Percentiles rank a stretch among this genome's conserved stretches.
phyloP scores from a whole-genome alignment of 53 echinoderm and acorn worm species.

The Holothuria scabra region DNA sequence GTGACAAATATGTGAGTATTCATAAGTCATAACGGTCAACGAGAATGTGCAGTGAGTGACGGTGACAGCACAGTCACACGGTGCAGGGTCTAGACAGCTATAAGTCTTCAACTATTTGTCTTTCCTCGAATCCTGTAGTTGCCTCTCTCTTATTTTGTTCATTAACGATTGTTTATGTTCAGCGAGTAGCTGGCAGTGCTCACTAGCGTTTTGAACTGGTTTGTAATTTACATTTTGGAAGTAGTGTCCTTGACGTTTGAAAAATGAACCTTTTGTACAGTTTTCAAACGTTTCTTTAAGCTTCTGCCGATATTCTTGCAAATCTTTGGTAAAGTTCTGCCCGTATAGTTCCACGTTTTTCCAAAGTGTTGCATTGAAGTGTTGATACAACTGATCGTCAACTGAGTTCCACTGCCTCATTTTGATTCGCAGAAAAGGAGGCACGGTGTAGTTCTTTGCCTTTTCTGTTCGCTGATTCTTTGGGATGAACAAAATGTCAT shows the following conservation, averaged over 20 bases:
- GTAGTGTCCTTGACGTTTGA: conserved; percentile 63
- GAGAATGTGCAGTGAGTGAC: too few relatives aligned
- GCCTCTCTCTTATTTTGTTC: not conserved
- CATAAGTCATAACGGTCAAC: too few relatives aligned
- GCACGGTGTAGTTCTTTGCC: conserved; percentile 11
- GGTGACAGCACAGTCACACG: too few relatives aligned
- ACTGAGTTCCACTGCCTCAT: conserved; percentile 79
- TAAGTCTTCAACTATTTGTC: too few relatives aligned
- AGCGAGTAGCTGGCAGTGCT: conserved; percentile 51
- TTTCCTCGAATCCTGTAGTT: not conserved
- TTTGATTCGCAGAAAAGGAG: conserved; percentile 50
- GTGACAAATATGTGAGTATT: too few relatives aligned
- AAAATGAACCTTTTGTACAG: conserved; percentile 60
- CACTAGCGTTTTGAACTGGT: conserved; percentile 42
- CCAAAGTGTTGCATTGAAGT: conserved; percentile 82
- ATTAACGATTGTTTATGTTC: conserved; percentile 37
- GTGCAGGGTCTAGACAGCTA: too few relatives aligned
- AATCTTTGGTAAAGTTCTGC: conserved; percentile 56
- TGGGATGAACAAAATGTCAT: conserved; percentile 75
- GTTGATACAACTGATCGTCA: conserved; percentile 66
- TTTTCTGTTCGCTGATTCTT: conserved; percentile 71
- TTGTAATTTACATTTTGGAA: conserved; percentile 62
- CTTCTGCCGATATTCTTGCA: conserved; percentile 57
- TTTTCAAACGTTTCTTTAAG: conserved; percentile 55
- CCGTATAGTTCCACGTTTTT: conserved; percentile 73